Conservation (phyloP, 2,797 vertebrate genomes). For the Argentina silus region DNA sequence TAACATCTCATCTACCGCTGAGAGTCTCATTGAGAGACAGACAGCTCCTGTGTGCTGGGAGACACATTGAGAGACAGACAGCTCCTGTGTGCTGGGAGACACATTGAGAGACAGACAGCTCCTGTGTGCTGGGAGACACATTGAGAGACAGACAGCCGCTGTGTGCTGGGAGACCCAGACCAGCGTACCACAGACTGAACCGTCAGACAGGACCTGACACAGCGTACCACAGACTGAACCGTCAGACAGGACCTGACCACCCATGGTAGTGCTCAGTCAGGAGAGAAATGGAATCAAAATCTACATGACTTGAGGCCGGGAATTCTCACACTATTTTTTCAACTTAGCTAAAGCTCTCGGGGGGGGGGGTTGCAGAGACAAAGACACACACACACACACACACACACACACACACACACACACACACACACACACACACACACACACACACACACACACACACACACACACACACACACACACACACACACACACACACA, state of each 20-base stretch:
- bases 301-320: background rate
- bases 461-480: background rate
- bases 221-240: too few relatives aligned
- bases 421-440: background rate
- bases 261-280: conserved; percentile 5
- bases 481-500: background rate
- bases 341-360: background rate
- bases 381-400: too few relatives aligned
- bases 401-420: background rate
- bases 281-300: background rate
- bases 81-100: background rate
- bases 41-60: background rate
- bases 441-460: background rate
- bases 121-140: background rate
- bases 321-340: conserved; percentile 2
- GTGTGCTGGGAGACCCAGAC: background rate
- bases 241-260: background rate
- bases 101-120: background rate
- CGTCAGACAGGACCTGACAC: background rate
- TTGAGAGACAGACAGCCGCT: background rate
- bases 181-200: background rate
- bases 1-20: conserved; percentile 50
- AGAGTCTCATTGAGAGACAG: background rate
- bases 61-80: background rate
- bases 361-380: background rate